A percentile compares a stretch with the other conserved stretches of the same genome.
Conservation (phyloP, 1,140 invertebrate species). For the Cyclina sinensis region DNA sequence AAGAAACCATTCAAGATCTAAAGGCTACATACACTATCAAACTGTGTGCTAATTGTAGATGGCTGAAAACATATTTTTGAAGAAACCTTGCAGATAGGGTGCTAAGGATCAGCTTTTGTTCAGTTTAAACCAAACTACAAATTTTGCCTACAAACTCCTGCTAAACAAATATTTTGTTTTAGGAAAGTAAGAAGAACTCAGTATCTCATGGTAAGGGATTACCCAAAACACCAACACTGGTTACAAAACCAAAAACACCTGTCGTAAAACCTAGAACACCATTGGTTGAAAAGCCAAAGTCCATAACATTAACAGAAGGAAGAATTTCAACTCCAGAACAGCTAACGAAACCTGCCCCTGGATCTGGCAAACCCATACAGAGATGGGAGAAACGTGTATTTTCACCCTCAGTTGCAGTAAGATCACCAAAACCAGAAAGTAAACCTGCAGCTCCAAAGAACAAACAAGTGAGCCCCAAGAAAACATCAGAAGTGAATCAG, state of each 20-base stretch:
- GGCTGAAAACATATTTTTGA: no score
- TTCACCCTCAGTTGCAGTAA: not conserved
- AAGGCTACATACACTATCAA: no score
- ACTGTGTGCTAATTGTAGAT: no score
- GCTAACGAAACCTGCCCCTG: not conserved
- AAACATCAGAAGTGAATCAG: not conserved
- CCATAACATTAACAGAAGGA: constrained; percentile 10
- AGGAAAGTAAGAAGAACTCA: not conserved
- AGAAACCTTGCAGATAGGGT: no score
- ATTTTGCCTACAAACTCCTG: no score
- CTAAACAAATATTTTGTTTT: no score
- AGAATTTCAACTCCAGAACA: not conserved
- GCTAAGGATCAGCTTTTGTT: no score
- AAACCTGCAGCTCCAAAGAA: constrained; percentile 2
- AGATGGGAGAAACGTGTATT: constrained; percentile 52
- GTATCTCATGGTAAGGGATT: not conserved
- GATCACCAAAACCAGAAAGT: not conserved
- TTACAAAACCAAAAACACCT: constrained; percentile 1
- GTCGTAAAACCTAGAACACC: constrained; percentile 9
- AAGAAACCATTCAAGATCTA: no score
- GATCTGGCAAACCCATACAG: not conserved
- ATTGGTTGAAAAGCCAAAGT: constrained; percentile 7
- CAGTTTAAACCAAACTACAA: no score
- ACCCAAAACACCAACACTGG: constrained; percentile 7
- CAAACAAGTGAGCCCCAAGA: not conserved